Conservation (phyloP, 2,797 vertebrate species). For the Leuciscus waleckii region DNA sequence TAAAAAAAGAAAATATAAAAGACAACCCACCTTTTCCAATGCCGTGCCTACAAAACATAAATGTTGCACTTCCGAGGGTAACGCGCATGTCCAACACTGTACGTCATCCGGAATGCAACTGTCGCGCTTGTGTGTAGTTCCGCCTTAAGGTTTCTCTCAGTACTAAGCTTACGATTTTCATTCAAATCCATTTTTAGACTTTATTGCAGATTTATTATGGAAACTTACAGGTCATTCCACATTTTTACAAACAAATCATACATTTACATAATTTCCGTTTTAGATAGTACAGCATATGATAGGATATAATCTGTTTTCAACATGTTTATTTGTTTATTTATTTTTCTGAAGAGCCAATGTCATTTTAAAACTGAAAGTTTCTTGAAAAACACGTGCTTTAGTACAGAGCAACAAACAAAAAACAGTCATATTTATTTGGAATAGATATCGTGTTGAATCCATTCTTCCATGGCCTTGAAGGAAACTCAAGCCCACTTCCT, state of each 20-base stretch:
- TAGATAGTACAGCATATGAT: background rate
- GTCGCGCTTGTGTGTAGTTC: conserved; percentile 2
- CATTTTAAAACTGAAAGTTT: background rate
- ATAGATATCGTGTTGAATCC: conserved; percentile 18
- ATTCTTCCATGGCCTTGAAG: conserved; percentile 24
- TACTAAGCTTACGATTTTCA: background rate
- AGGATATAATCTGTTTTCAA: background rate
- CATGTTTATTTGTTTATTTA: background rate
- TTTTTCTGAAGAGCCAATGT: background rate
- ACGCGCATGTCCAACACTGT: background rate
- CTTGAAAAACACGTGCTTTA: background rate
- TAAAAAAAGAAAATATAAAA: background rate
- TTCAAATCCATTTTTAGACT: background rate
- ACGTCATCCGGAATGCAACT: conserved; percentile 25
- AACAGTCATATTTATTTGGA: background rate
- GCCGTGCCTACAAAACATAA: background rate
- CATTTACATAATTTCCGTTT: background rate
- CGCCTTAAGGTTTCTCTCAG: background rate
- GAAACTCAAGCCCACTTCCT: conserved; percentile 12
- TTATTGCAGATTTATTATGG: background rate
- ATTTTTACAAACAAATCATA: background rate
- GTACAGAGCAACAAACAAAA: background rate
- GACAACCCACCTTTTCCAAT: background rate
- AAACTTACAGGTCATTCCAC: background rate
- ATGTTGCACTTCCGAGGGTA: background rate